Evolutionary conservation across 2,797 vertebrate genomes (phyloP), one percentile per base, ranked within the genome.

Genomic region (Liasis olivaceus): DNA sequence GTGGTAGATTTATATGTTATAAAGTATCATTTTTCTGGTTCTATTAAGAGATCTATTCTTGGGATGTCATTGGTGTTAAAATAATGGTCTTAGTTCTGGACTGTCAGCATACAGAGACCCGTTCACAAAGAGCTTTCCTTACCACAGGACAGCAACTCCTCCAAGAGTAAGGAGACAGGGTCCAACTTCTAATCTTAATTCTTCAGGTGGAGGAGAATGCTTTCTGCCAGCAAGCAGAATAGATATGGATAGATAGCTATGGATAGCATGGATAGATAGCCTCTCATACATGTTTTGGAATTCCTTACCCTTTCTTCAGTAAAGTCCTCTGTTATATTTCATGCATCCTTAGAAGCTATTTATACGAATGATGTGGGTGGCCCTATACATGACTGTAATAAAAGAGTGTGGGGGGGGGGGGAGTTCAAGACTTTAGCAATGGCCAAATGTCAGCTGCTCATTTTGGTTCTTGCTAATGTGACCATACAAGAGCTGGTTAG

Each of bases 1-100:
- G 84, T 59, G 60, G 4, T 89, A 66, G 47, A 91, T 94, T 91
- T 81, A 91, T 54, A 91, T 51, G 8, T 87, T 47, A 91, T 87
- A 51, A 11, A 0, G 14, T 81, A 14, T 31, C 62, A 90, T n/a
- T 5, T 72, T 0, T 95, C 93, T 9, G 88, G 94, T 91, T 91
- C 22, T 94, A 3, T 3, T 87, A 2, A 58, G 92, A 7, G 36
- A 87, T 93, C 22, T 85, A 0, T 84, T 36, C 92, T n/a, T 90
- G 91, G 89, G 22, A 2, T 22, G 8, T 13, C 66, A 91, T 91
- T 72, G 0, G 84, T 84, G 54, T 42, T 85, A 85, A 89, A 31
- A 91, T 93, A 91, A 9, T 66, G n/a, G 58, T 22, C 8, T 91
- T 85, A 92, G 12, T 66, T 95, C 17, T 60, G 36, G 0, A 0